Evolutionary conservation across 2,888 invertebrate species (phyloP), one percentile per base, ranked within the genome.

Genomic region (Trimorus sp.): DNA sequence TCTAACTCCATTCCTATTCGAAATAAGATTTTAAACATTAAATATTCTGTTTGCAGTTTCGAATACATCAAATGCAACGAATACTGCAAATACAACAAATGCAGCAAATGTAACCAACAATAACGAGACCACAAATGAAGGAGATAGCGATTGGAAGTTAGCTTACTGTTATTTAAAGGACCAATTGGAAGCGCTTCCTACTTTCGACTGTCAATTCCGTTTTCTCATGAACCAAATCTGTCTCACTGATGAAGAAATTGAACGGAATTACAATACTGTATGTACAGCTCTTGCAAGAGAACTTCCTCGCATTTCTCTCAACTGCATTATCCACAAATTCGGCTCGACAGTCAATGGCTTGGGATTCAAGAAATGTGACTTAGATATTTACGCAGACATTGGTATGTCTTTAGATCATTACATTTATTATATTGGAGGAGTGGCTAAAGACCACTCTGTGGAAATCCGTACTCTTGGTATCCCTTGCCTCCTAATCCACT

Each of bases 291-390:
- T 92, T 45, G 68, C 86, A 51, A 80, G 83, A 4, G 83, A 88
- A 42, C 88, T 91, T 40, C 82, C 53, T 54, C 48, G 38, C 12
- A 1, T 79, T 38, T 92, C 86, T 84, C 92, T 85, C 60, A 85
- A 73, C 11, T 92, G 92, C 82, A 84, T 85, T 51, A 92, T 93
- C 4, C 90, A 92, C 79, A 94, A 94, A 3, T 97, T 96, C 91
- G 97, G 97, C 3, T 97, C 97, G 0, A 94, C 95, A 45, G 93
- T 95, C 0, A 96, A 95, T 0, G 95, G 95, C 3, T 92, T 97
- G 63, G 94, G 94, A 59, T 94, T 96, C 76, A 94, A 93, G 88
- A 93, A 92, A 37, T 96, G 96, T 88, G 96, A 97, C 91, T 93
- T 96, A 9, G 96, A 97, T 90, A 93, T 96, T 87, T 96, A 93